phyloP scores from a whole-genome alignment of 2,888 invertebrate species.

The Andricus quercusramuli region DNA sequence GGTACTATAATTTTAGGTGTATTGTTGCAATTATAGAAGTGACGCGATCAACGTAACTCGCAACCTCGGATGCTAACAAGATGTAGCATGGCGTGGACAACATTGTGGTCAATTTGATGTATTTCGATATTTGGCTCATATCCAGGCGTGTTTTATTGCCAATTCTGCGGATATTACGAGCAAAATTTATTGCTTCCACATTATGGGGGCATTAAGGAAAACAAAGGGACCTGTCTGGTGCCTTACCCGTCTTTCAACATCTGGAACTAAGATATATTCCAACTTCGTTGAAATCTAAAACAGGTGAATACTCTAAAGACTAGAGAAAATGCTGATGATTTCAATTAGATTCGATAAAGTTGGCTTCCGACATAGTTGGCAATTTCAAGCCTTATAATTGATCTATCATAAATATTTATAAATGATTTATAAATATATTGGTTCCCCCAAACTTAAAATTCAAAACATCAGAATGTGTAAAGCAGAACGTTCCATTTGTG shows the following conservation, averaged over 20 bases:
- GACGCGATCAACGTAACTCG: not conserved
- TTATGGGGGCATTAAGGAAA: constrained; percentile 33
- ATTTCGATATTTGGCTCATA: constrained; percentile 54
- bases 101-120: constrained; percentile 54
- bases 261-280: not conserved
- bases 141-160: constrained; percentile 56
- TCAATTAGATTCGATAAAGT: too few relatives aligned
- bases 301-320: not conserved
- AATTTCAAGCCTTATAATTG: too few relatives aligned
- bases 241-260: not conserved
- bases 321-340: not conserved
- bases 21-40: constrained; percentile 35
- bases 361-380: too few relatives aligned
- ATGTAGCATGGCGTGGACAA: constrained; percentile 42
- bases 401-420: too few relatives aligned
- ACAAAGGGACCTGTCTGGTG: constrained; percentile 38
- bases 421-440: too few relatives aligned
- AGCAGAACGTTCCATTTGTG: too few relatives aligned
- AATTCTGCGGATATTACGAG: constrained; percentile 56
- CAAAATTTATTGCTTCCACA: constrained; percentile 47
- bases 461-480: too few relatives aligned
- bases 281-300: not conserved
- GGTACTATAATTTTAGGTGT: not conserved
- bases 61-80: constrained; percentile 37
- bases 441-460: too few relatives aligned